A percentile compares a stretch with the other conserved stretches of the same genome.
These are phyloP conservation scores for Drosophila heteroneura DNA, from an alignment of 2,888 invertebrate species.

Conservation along the genomic window DNA sequence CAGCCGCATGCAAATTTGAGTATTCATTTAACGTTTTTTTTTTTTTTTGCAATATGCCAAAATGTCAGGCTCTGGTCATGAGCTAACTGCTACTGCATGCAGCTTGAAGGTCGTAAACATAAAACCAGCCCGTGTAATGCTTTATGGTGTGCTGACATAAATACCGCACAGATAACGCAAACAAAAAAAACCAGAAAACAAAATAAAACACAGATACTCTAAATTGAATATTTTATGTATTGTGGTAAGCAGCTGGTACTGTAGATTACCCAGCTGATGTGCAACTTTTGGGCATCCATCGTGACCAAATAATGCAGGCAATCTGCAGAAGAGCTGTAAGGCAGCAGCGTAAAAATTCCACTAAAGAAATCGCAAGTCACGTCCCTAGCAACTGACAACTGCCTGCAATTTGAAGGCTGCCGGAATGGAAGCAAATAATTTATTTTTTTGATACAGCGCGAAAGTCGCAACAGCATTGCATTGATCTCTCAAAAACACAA, in stretches of 20 bases:
- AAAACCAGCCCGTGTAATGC: conserved; percentile 26
- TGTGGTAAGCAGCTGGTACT: conserved; percentile 8
- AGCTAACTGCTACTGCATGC: conserved; percentile 33
- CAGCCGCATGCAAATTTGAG: conserved; percentile 62
- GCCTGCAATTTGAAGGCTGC: conserved; percentile 63
- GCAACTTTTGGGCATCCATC: conserved; percentile 31
- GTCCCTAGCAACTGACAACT: conserved; percentile 45
- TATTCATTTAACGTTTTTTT: conserved; percentile 24
- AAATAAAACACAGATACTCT: not conserved
- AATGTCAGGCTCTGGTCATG: conserved; percentile 47
- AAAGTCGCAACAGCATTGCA: conserved; percentile 60
- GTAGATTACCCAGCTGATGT: conserved; percentile 44
- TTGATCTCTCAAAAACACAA: conserved; percentile 5
- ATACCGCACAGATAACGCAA: conserved; percentile 16
- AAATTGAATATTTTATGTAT: not conserved
- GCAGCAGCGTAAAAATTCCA: conserved; percentile 53
- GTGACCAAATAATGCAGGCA: conserved; percentile 55
- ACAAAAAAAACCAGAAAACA: not conserved
- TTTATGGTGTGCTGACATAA: conserved; percentile 27
- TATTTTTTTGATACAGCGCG: conserved; percentile 64
- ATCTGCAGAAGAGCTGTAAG: conserved; percentile 31
- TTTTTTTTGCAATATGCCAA: conserved; percentile 37
- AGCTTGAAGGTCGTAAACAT: conserved; percentile 44
- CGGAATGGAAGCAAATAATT: conserved; percentile 74
- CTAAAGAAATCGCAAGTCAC: conserved; percentile 74